Evolutionary conservation across 1,140 invertebrate genomes (phyloP), one percentile per base, ranked within the genome.

Genomic region (Drosophila pruinosa): DNA sequence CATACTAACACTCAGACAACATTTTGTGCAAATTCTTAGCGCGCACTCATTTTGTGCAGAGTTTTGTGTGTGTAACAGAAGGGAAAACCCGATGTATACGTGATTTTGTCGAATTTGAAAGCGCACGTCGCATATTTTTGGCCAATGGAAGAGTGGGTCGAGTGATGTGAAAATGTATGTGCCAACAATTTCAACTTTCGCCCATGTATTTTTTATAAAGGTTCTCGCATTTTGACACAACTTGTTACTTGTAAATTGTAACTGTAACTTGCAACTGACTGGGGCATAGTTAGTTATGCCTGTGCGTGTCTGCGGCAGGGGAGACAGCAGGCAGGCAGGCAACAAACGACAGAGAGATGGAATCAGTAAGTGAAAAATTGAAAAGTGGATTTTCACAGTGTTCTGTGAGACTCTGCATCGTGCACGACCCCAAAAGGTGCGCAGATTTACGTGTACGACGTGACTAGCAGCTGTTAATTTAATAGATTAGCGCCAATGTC

Each of bases 291-390:
- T 86, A 75, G 74, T 78, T 86, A 78, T 88, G 81, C 82, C 72
- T 72, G 81, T 81, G 81, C 82, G 70, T 86, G 80, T 69, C 75
- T 59, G 50, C 45, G 12, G 26, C 15, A 1, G 28, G 6, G 6
- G 4, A 39, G 38, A 17, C 38, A 12, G 38, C 4, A 24, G 6
- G 26, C 2, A 6, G 10, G 15, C 5, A 17, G 45, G 56, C n/a
- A n/a, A n/a, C n/a, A n/a, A n/a, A n/a, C n/a, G n/a, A n/a, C n/a
- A n/a, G n/a, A n/a, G 45, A 26, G 52, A 52, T 41, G 57, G 71
- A 71, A 85, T 77, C 81, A 81, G 82, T 88, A 86, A 88, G 82
- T 88, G 81, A 81, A 86, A 88, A 86, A 86, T 86, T 86, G 81
- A 85, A 86, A 86, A 85, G 81, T 86, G 77, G 77, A 86, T 85